Evolutionary conservation across 1,140 invertebrate genomes (phyloP), one percentile per base, ranked within the genome.

Genomic region (Trissolcus basalis): DNA sequence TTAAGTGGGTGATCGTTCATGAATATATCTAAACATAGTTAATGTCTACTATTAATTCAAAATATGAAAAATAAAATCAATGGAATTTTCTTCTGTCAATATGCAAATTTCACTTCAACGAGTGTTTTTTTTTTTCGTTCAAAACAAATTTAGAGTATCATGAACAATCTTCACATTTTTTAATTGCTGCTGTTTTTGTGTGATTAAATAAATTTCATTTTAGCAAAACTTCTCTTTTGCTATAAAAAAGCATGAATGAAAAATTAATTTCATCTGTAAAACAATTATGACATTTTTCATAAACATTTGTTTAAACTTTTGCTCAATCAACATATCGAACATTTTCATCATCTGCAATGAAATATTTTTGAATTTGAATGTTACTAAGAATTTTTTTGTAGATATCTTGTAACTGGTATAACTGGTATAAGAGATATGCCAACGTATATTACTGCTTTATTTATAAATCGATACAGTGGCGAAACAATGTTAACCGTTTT

Each of bases 1-100:
- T 77, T 27, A 73, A 79, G 50, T 82, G 71, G 65, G 55, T 81
- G 73, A 72, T 64, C 77, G 77, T 58, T 80, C 53, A 60, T 53
- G 9, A 80, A 80, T 79, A 51, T 61, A 67, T 53, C 10, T 19
- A 13, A 44, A 64, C 9, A 47, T 27, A 15, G 12, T 27, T 35
- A n/a, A n/a, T 43, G 45, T 16, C 13, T 80, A 76, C 51, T 13
- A 47, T 48, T 53, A 63, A 76, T 69, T n/a, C n/a, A n/a, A n/a
- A n/a, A n/a, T n/a, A n/a, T n/a, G n/a, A n/a, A n/a, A n/a, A n/a
- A n/a, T n/a, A n/a, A n/a, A n/a, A n/a, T n/a, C n/a, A n/a, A n/a
- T n/a, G n/a, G n/a, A n/a, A n/a, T n/a, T n/a, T n/a, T n/a, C n/a
- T n/a, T n/a, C n/a, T n/a, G n/a, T n/a, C n/a, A n/a, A n/a, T n/a